Percentiles rank a stretch among this genome's conserved stretches.
phyloP scores from a whole-genome alignment of 2,797 vertebrate genomes.

The Astyanax mexicanus region DNA sequence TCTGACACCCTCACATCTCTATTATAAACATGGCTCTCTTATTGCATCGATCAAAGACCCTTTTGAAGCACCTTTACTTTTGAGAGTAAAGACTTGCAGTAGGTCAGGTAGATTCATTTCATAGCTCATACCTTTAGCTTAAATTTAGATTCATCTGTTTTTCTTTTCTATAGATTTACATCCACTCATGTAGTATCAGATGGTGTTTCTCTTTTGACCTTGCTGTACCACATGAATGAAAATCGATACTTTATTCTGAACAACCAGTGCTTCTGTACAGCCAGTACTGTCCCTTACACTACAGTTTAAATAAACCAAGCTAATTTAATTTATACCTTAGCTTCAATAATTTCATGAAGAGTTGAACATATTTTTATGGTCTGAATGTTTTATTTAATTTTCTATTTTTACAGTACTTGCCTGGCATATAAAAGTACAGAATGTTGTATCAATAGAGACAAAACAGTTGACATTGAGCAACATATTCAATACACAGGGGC shows the following conservation, averaged over 20 bases:
- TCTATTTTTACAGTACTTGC: no score
- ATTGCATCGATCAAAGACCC: no score
- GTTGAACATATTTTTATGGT: neutral
- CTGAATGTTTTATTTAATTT: no score
- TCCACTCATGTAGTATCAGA: neutral
- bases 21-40: no score
- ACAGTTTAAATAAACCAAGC: neutral
- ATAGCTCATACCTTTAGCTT: neutral
- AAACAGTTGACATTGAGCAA: no score
- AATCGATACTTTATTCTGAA: slow-evolving; percentile 27
- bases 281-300: slow-evolving; percentile 1
- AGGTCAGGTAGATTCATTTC: neutral
- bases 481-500: no score
- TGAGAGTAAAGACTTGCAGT: no score
- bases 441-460: no score
- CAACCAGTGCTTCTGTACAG: slow-evolving; percentile 10
- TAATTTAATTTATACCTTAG: neutral
- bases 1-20: no score
- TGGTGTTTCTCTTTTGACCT: slow-evolving; percentile 36
- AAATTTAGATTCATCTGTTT: neutral
- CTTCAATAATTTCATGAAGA: neutral
- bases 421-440: no score
- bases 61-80: no score
- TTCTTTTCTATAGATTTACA: neutral
- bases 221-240: slow-evolving; percentile 23